Base-by-base conservation (phyloP, 2,797 vertebrate genomes). In the Percopsis omiscomaycus region DNA sequence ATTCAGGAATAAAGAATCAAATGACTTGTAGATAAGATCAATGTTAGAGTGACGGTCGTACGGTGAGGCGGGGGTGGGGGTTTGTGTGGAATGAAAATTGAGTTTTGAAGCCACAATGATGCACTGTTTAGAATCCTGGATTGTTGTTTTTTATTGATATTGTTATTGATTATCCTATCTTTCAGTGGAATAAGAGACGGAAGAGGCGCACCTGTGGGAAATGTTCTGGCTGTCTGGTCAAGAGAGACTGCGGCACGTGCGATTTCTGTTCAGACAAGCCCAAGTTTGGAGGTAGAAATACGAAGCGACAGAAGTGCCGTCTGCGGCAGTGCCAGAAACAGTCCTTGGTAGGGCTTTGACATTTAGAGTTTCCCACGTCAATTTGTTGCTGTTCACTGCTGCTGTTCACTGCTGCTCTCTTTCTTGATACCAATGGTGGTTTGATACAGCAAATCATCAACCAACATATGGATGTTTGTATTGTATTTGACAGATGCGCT, bases 251-350 rank as follows among this genome's bases (percentile, higher is more conserved):
- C 29, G 94, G 95, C 74, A 88, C 85, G 2, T 97, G 95, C 22
- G 95, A 97, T 85, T 96, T 95, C 87, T 97, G 95, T 81, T 82
- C 90, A 32, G 95, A 97, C 90, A 97, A 97, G 79, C 94, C 95
- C 75, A 96, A 95, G 83, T 97, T 96, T 44, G 95, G 95, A 15
- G 95, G 95, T 78, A 93, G 91, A 75, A 96, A 97, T 82, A 94
- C 94, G 83, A 95, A 96, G 88, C 92, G 94, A 74, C 95, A 96
- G 86, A 97, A 96, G 79, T 97, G 95, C 78, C 94, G 95, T 47
- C 92, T 93, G 69, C 93, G 94, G 22, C 95, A 96, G 61, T 97
- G 95, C 80, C 91, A 94, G 85, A 91, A 92, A 51, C 94, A 95
- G 80, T 94, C 95, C 2, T 94, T 94, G 94, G 93, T 93, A 69